Evolutionary conservation across 2,113 vertebrate genomes (phyloP), one percentile per base, ranked within the genome.

Genomic region (Aramus guarauna): DNA sequence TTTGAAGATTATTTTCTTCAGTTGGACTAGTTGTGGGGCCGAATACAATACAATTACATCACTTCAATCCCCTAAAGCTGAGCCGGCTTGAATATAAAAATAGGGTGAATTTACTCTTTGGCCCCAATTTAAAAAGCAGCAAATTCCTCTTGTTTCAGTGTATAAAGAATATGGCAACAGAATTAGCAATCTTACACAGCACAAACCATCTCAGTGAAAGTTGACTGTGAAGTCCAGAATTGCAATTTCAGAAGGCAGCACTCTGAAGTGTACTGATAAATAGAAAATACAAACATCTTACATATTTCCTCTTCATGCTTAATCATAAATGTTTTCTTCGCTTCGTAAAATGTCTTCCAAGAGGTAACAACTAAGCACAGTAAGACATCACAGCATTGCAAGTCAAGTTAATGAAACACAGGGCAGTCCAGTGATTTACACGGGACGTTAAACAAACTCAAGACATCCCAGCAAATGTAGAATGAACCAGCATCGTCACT

Each of bases 1-100:
- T 98, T 97, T 98, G 97, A 97, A 97, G 96, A 96, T 96, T 94
- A 41, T 76, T 91, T 95, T 95, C 81, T 68, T 92, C 83, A 85
- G 62, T 89, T 76, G 81, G 94, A 79, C 94, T 77, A 94, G 91
- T 94, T 96, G 91, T 96, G 88, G 82, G 94, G 91, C 90, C 23
- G 14, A 95, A 76, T 87, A 96, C 74, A 97, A 98, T 76, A 91
- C 67, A 96, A 97, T 97, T 85, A 89, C 78, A 97, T 90, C 92
- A 91, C 85, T 97, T 84, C 94, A 97, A 97, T 97, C 96, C 94
- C 90, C 96, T 94, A 94, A 94, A 98, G 96, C 96, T 92, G 88
- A 97, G 95, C 93, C 15, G 32, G 79, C 77, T 56, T 94, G 93
- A 97, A 97, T 96, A 95, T 96, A 96, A 98, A 97, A 97, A 41